These are phyloP conservation scores for Rhorus exstirpatorius DNA, from an alignment of 2,888 invertebrate genomes.

Conservation along the genomic window DNA sequence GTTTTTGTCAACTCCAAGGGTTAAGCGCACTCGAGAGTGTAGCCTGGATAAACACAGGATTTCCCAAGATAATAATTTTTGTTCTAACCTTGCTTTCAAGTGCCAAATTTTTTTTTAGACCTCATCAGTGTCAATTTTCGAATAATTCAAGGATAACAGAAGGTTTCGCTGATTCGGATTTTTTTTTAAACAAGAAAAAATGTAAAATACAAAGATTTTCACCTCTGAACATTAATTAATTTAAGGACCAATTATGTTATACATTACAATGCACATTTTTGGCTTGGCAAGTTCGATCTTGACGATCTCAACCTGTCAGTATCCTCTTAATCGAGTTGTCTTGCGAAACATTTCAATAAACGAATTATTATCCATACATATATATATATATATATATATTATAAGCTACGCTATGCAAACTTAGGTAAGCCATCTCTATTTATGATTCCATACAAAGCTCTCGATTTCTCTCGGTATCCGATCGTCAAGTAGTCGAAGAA, in stretches of 20 bases:
- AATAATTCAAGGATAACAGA: background rate
- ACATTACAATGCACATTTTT: too few species aligned
- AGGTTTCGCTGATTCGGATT: background rate
- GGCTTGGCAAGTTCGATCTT: too few species aligned
- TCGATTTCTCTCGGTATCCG: constrained; percentile 47
- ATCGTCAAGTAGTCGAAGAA: constrained; percentile 57
- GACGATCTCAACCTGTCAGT: too few species aligned
- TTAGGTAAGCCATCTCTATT: constrained; percentile 73
- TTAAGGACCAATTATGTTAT: too few species aligned
- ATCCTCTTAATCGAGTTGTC: constrained; percentile 37
- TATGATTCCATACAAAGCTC: constrained; percentile 55
- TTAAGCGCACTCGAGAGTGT: background rate
- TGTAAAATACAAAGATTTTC: too few species aligned
- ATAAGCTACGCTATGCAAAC: constrained; percentile 20
- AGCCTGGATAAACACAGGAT: background rate
- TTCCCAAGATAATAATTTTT: background rate
- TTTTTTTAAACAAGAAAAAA: background rate
- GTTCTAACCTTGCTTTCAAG: background rate
- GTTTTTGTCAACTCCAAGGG: background rate
- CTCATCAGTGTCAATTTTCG: background rate
- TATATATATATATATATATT: constrained; percentile 5
- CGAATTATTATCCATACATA: constrained; percentile 25
- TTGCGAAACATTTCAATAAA: constrained; percentile 55
- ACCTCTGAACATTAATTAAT: too few species aligned
- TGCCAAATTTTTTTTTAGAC: background rate